Base-by-base conservation (phyloP, 2,888 invertebrate species). In the Chrysopilus asiliformis region DNA sequence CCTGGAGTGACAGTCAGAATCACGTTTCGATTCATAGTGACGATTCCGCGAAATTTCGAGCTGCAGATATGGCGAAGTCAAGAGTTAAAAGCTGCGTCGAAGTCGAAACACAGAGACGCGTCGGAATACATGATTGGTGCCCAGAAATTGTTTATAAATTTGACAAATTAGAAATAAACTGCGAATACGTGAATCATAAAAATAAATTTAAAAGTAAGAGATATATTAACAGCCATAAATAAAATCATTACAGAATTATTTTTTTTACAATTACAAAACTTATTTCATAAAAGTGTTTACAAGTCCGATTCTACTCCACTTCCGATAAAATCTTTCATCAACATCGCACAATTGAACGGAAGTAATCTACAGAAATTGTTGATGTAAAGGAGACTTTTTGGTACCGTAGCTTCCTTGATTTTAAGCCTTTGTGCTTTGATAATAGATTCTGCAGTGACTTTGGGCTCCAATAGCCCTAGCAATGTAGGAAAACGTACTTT, bases 401-500 rank as follows among this genome's bases (percentile, higher is more conserved):
- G 84, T 39, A 84, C 72, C 19, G 79, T 71, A 10, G 69, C 58
- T 53, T 79, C 77, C 10, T 47, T 36, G 30, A 71, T 56, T 46
- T 78, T 69, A 40, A 71, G 62, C 33, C 79, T 65, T 46, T 82
- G 77, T 0, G 82, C 81, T 39, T 67, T 65, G 17, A 84, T 68
- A 54, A 84, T 80, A 42, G 66, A 56, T 41, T 67, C 65, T 1
- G 78, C 82, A 3, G 78, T 80, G 43, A 72, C 67, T 46, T 73
- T 66, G 0, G 80, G 72, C 20, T 72, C 64, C 37, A 81, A 60
- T 49, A 82, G 61, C 45, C 71, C 69, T 68, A 83, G 68, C 47
- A 79, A 52, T 14, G 66, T 68, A 1, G 78, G 74, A 58, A 80
- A 84, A 55, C 76, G 76, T 47, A 81, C 76, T 55, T 69, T 73